Conservation (phyloP, 2,797 vertebrate species). For the Pangasius mekongensis region DNA sequence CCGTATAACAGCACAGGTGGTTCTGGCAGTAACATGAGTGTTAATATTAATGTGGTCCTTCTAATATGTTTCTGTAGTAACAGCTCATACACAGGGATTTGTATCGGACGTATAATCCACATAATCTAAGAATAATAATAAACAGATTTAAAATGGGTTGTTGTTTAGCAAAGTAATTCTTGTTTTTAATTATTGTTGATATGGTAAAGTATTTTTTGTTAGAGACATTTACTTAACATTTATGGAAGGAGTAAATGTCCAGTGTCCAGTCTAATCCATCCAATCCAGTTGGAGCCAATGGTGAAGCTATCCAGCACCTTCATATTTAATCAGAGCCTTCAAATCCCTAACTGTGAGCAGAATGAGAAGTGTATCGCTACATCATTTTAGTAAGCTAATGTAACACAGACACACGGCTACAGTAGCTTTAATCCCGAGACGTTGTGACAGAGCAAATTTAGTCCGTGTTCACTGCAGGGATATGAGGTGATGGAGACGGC, state of each 20-base stretch:
- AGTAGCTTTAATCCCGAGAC: slow-evolving; percentile 47
- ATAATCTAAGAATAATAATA: neutral
- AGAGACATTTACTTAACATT: neutral
- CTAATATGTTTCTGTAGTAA: neutral
- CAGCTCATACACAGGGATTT: neutral
- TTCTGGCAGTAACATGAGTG: neutral
- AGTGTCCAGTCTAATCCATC: slow-evolving; percentile 21
- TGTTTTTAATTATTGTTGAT: neutral
- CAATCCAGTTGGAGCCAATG: slow-evolving; percentile 40
- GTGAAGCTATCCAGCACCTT: slow-evolving; percentile 46
- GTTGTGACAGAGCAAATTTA: slow-evolving; percentile 44
- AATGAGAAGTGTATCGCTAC: slow-evolving; percentile 46
- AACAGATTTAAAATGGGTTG: neutral
- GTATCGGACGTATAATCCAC: neutral
- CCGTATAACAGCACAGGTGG: neutral
- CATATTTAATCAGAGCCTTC: slow-evolving; percentile 38
- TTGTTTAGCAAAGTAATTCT: neutral
- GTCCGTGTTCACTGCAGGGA: slow-evolving; percentile 31
- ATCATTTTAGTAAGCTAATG: slow-evolving; percentile 23
- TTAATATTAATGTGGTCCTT: neutral
- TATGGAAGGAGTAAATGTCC: neutral
- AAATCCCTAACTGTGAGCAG: slow-evolving; percentile 47
- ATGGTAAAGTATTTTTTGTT: neutral
- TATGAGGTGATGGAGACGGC: slow-evolving; percentile 24
- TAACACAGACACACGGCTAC: slow-evolving; percentile 4